Percentiles rank a stretch among this genome's conserved stretches.
Conservation (phyloP, 2,888 invertebrate genomes). For the Nymphalis c-album region DNA sequence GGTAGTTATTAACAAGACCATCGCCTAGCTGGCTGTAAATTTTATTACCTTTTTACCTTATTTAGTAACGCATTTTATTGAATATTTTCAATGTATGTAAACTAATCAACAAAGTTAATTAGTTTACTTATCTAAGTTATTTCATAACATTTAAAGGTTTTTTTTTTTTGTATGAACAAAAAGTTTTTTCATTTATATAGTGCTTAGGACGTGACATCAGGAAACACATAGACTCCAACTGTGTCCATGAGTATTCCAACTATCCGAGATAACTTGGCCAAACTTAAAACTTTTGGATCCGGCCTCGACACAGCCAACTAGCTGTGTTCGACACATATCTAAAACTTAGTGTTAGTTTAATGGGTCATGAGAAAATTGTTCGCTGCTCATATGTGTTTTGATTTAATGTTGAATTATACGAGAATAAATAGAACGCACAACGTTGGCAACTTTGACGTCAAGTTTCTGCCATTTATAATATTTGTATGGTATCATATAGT, state of each 20-base stretch:
- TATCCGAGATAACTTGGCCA: constrained; percentile 19
- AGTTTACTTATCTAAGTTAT: no score
- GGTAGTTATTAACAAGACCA: no score
- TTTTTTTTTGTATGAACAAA: no score
- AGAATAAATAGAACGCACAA: neutral
- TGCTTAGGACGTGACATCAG: neutral
- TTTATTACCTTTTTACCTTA: no score
- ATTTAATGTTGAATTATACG: neutral
- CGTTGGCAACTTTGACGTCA: neutral
- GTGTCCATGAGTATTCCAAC: constrained; percentile 11
- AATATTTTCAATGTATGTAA: no score
- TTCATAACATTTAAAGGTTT: no score
- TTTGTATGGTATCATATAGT: no score
- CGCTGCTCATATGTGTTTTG: neutral
- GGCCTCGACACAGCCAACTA: constrained; percentile 5
- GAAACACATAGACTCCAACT: constrained; percentile 11
- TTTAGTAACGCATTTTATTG: no score
- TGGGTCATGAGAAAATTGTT: constrained; percentile 18
- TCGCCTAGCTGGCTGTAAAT: no score
- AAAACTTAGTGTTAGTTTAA: constrained; percentile 17
- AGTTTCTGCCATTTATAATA: no score
- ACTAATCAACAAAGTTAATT: no score
- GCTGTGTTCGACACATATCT: constrained; percentile 18
- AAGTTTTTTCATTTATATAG: no score
- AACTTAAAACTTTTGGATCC: constrained; percentile 14